These are phyloP conservation scores for Exephanes ischioxanthus DNA, from an alignment of 2,888 invertebrate genomes.

Conservation along the genomic window DNA sequence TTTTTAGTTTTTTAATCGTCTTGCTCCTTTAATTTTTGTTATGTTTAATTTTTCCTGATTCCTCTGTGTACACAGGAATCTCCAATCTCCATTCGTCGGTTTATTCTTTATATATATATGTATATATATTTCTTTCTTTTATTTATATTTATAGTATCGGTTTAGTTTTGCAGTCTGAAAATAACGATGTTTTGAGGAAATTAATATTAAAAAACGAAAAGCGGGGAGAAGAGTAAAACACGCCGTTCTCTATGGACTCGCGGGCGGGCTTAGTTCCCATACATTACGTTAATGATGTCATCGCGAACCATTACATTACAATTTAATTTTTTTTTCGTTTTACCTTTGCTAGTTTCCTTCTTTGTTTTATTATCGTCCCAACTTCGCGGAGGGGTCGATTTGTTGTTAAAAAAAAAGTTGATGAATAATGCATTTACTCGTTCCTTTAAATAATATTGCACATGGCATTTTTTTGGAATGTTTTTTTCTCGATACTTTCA, in stretches of 20 bases:
- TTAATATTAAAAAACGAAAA: neutral
- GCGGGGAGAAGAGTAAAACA: neutral
- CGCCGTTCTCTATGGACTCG: neutral
- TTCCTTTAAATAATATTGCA: too few species aligned
- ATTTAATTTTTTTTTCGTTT: neutral
- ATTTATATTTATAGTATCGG: neutral
- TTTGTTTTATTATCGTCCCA: neutral
- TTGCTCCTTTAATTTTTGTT: conserved; percentile 54
- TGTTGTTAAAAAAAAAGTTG: neutral
- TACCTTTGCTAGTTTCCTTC: neutral
- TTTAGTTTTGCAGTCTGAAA: conserved; percentile 14
- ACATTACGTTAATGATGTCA: conserved; percentile 1
- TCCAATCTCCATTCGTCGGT: neutral
- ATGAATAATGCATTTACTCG: too few species aligned
- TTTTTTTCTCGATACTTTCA: too few species aligned
- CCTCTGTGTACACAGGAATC: conserved; percentile 26
- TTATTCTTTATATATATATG: conserved; percentile 10
- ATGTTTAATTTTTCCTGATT: conserved; percentile 42
- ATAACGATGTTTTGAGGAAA: neutral
- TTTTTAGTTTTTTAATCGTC: conserved; percentile 65
- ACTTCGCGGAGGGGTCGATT: neutral
- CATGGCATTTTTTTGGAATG: too few species aligned
- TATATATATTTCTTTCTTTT: conserved; percentile 7
- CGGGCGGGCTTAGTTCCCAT: neutral
- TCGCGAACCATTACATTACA: neutral